A percentile compares a stretch with the other conserved stretches of the same genome.
phyloP scores from a whole-genome alignment of 2,888 invertebrate genomes.

The Parelbella ahira region DNA sequence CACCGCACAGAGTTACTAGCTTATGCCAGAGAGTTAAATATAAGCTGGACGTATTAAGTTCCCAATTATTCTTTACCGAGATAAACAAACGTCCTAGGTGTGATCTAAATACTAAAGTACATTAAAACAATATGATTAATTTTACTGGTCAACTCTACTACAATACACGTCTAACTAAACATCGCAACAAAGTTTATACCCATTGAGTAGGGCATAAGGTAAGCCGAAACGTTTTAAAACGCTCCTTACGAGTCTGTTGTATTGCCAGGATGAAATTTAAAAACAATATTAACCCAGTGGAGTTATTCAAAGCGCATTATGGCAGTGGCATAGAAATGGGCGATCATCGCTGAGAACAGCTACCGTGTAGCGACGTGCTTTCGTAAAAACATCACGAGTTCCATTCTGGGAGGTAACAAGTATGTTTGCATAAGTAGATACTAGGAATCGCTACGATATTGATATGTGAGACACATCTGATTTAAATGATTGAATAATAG shows the following conservation, averaged over 20 bases:
- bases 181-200: no score
- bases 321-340: constrained; percentile 61
- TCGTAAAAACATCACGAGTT: constrained; percentile 60
- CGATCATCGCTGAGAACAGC: constrained; percentile 51
- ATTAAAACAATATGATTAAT: no score
- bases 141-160: no score
- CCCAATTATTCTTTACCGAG: no score
- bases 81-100: no score
- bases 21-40: no score
- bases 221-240: no score
- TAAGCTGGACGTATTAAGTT: no score
- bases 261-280: constrained; percentile 39
- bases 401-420: constrained; percentile 50
- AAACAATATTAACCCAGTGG: constrained; percentile 39
- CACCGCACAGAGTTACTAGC: no score
- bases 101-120: no score
- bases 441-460: constrained; percentile 30
- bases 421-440: constrained; percentile 28
- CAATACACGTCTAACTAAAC: no score
- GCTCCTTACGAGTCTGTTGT: constrained; percentile 28
- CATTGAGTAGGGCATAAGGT: no score
- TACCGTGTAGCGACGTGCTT: constrained; percentile 54
- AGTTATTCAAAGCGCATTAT: constrained; percentile 61
- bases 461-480: constrained; percentile 21
- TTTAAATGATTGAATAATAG: constrained; percentile 24